These are phyloP conservation scores for Acromyrmex charruanus DNA, from an alignment of 1,140 invertebrate genomes.

Conservation along the genomic window DNA sequence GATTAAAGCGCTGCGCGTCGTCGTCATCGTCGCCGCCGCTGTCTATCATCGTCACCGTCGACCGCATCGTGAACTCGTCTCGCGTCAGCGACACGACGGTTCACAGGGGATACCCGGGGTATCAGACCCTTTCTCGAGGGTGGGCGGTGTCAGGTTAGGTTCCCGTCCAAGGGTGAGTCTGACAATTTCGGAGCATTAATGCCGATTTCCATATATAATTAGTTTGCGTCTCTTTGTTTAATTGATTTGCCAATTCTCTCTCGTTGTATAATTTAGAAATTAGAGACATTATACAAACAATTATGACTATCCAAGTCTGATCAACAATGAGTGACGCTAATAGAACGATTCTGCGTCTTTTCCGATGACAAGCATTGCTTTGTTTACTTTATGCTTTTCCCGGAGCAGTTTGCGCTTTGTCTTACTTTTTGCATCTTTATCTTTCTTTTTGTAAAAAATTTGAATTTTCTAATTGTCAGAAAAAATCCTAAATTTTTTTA, in stretches of 20 bases:
- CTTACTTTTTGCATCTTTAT: background rate
- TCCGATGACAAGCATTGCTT: background rate
- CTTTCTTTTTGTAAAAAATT: background rate
- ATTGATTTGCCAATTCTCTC: slow-evolving; percentile 22
- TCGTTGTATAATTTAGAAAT: background rate
- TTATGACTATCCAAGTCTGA: background rate
- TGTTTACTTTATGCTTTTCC: slow-evolving; percentile 47
- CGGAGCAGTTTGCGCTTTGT: background rate
- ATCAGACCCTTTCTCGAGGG: slow-evolving; percentile 7
- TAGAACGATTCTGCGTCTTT: background rate
- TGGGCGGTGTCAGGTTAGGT: slow-evolving; percentile 77
- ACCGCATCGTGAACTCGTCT: background rate
- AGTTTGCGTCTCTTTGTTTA: background rate
- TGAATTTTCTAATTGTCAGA: background rate
- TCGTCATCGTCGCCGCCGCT: background rate
- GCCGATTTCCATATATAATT: background rate
- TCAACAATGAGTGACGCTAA: background rate
- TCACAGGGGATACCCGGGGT: background rate
- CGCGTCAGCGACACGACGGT: background rate
- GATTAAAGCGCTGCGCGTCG: slow-evolving; percentile 19
- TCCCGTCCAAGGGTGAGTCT: slow-evolving; percentile 67
- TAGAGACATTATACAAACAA: background rate
- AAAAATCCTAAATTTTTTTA: background rate
- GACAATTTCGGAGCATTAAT: background rate
- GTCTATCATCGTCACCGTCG: background rate